Percentiles rank a stretch among this genome's conserved stretches.
These are phyloP conservation scores for Agapornis roseicollis DNA, from an alignment of 2,113 vertebrate species.

Conservation along the genomic window DNA sequence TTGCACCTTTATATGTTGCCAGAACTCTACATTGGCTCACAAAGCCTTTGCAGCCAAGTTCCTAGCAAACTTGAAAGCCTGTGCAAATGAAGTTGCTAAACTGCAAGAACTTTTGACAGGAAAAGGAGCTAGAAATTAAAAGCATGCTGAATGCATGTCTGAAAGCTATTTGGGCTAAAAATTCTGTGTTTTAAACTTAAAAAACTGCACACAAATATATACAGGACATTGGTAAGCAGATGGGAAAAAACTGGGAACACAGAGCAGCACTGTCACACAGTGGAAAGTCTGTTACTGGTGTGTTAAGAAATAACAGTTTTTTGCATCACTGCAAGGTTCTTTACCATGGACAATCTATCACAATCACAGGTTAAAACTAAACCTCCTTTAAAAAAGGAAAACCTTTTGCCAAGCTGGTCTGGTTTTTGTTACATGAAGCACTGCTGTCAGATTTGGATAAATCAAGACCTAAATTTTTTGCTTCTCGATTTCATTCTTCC, in stretches of 20 bases:
- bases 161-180: neutral
- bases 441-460: neutral
- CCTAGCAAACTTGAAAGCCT: neutral
- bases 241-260: neutral
- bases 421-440: constrained; percentile 8
- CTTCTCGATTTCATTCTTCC: constrained; percentile 5
- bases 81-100: neutral
- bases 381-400: neutral
- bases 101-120: neutral
- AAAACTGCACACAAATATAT: neutral
- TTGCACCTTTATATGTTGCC: neutral
- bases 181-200: neutral
- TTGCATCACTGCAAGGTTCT: neutral
- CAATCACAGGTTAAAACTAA: neutral
- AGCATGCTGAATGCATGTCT: neutral
- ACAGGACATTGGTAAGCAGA: neutral
- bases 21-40: neutral
- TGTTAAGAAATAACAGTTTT: neutral
- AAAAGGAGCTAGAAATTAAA: constrained; percentile 4
- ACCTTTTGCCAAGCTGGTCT: neutral
- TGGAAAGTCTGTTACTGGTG: neutral
- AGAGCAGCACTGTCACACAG: neutral
- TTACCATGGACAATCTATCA: neutral
- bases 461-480: neutral
- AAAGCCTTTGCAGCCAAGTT: neutral